A percentile compares a stretch with the other conserved stretches of the same genome.
Evolutionary conservation across 2,797 vertebrate genomes (phyloP).

Genomic region (Poeciliopsis turneri): DNA sequence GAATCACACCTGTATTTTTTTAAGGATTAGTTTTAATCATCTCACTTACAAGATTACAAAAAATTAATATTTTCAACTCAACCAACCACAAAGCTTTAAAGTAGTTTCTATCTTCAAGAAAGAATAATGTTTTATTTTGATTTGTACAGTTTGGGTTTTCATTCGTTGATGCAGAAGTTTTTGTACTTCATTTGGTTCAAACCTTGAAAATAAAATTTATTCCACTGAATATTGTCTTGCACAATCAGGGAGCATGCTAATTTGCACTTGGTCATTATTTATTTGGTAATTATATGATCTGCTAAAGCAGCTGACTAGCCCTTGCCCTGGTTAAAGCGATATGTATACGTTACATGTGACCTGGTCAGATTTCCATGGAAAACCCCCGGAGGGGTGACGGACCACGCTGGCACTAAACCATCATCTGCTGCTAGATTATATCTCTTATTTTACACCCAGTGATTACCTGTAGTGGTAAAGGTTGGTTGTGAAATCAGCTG

Average conservation of each 20-base stretch:
- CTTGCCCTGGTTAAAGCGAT: neutral
- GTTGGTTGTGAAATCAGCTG: neutral
- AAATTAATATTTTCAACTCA: neutral
- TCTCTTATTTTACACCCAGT: neutral
- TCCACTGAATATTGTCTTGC: neutral
- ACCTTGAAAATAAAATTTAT: neutral
- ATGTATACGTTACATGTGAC: conserved; percentile 1
- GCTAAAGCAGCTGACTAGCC: neutral
- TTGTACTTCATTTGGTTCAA: neutral
- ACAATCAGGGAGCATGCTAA: neutral
- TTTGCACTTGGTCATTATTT: neutral
- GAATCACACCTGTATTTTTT: neutral
- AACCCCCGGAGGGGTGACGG: neutral
- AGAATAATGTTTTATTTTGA: neutral
- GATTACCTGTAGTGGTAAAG: neutral
- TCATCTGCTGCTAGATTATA: neutral
- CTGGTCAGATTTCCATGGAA: neutral
- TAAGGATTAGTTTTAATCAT: neutral
- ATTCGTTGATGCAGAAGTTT: neutral
- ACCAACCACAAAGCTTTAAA: neutral
- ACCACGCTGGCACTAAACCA: neutral
- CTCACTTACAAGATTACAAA: neutral
- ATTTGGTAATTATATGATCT: neutral
- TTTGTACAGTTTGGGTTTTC: neutral
- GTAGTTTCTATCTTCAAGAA: neutral